These are phyloP conservation scores for Aphis gossypii DNA, from an alignment of 1,140 invertebrate species.

Conservation along the genomic window DNA sequence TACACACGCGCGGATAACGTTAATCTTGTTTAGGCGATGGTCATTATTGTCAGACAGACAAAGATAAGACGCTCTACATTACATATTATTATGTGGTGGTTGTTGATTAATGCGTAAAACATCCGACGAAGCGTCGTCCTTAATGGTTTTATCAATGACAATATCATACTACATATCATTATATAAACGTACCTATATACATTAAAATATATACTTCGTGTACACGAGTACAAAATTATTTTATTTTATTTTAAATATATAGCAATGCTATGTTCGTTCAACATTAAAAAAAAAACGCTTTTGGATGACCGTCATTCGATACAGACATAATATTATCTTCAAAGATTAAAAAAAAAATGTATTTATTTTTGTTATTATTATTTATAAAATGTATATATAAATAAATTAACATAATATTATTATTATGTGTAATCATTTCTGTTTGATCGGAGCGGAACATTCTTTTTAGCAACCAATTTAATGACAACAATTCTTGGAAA, in stretches of 20 bases:
- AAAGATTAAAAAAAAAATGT: not conserved
- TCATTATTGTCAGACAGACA: not conserved
- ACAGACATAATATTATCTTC: not conserved
- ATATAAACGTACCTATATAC: no score
- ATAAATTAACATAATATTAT: not conserved
- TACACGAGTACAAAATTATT: not conserved
- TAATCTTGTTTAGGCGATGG: not conserved
- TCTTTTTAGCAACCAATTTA: not conserved
- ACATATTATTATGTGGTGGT: not conserved
- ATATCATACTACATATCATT: not conserved
- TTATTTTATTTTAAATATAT: not conserved
- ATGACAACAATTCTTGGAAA: not conserved
- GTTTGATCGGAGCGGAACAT: not conserved
- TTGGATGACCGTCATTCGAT: not conserved
- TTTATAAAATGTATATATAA: not conserved
- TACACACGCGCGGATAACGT: not conserved
- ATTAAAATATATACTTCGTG: not conserved
- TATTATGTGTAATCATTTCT: not conserved
- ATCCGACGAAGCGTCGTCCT: not conserved
- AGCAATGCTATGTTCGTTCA: not conserved
- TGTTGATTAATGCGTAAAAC: constrained; percentile 9
- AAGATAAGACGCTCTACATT: not conserved
- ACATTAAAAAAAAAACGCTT: not conserved
- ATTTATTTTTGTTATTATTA: not conserved
- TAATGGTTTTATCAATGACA: not conserved